Base-by-base conservation (phyloP, 2,113 vertebrate genomes). In the Lagopus muta region DNA sequence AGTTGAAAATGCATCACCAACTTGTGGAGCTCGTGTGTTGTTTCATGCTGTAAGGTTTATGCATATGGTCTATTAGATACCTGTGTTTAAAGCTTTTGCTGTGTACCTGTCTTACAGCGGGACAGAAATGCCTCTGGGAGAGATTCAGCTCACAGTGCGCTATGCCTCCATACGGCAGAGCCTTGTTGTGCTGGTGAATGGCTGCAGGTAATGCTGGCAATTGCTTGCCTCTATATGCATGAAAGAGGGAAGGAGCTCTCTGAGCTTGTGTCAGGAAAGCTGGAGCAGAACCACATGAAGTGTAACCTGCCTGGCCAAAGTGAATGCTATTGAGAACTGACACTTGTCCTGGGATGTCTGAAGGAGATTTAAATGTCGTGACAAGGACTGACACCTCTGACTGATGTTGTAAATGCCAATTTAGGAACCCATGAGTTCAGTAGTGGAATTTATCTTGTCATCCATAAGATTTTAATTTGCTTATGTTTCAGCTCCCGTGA, bases 141-240 rank as follows among this genome's bases (percentile, higher is more conserved):
- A 99, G 97, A 98, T 99, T 77, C 97, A 98, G 70, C 96, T 99
- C 84, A 98, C 98, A 0, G 96, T 99, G 42, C 98, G 98, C 4
- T 99, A 99, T 0, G 98, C 98, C 36, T 96, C 95, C 8, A 82
- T 99, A 64, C 98, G 98, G 88, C 98, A 98, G 73, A 98, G 98
- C 71, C 99, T 99, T 14, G 95, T 99, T 0, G 96, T 99, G 87
- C 48, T 98, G 1, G 95, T 99, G 79, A 98, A 98, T 0, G 54
- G 97, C 83, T 99, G 99, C 99, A 99, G 98, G 99, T 99, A 97
- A 95, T 1, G 2, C 70, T 64, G 50, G 5, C 3, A 0, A 5
- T 7, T 34, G 6, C 21, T 73, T 16, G 11, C 2, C 3, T 19
- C 2, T 20, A 0, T 8, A 40, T 83, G 52, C 32, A 8, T 40